These are phyloP conservation scores for Rhodophaea formosa DNA, from an alignment of 2,888 invertebrate species.

Conservation along the genomic window DNA sequence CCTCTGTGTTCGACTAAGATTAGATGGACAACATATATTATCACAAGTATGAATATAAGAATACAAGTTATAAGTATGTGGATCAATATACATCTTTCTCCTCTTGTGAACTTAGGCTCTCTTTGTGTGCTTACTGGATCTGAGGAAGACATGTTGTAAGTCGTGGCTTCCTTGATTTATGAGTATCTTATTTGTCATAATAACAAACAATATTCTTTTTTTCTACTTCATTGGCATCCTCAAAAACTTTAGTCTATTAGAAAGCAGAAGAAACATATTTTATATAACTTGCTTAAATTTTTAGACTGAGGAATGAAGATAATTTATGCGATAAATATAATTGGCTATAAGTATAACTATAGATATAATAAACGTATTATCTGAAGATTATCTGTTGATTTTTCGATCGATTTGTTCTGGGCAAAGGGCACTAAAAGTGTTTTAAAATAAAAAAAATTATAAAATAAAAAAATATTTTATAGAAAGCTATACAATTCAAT, in stretches of 20 bases:
- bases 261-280: no score
- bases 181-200: neutral
- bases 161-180: neutral
- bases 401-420: no score
- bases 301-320: no score
- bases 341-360: no score
- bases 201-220: neutral
- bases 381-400: no score
- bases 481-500: slow-evolving; percentile 59
- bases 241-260: no score
- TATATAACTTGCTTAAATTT: no score
- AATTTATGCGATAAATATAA: no score
- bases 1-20: slow-evolving; percentile 41
- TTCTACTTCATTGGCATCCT: neutral
- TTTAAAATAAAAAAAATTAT: neutral
- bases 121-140: neutral
- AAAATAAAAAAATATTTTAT: slow-evolving; percentile 46
- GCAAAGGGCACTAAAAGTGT: neutral
- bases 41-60: slow-evolving; percentile 39
- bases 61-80: slow-evolving; percentile 50
- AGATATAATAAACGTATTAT: no score
- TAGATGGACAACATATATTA: slow-evolving; percentile 51
- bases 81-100: slow-evolving; percentile 61
- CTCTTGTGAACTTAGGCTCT: slow-evolving; percentile 53
- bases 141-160: slow-evolving; percentile 2